Evolutionary conservation across 2,888 invertebrate genomes (phyloP).

Genomic region (Phragmatobia fuliginosa): DNA sequence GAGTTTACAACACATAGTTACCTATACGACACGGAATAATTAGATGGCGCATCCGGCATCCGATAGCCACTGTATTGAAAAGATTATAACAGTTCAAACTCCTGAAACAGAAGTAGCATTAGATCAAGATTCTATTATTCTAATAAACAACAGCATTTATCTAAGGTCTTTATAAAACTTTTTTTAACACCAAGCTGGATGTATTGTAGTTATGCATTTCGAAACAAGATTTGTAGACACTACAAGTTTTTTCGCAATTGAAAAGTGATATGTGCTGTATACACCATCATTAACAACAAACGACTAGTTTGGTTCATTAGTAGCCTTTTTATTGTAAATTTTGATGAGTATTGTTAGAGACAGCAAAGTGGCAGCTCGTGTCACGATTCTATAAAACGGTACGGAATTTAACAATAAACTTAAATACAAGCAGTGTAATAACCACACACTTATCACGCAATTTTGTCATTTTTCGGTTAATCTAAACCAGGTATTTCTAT

Average conservation of each 20-base stretch:
- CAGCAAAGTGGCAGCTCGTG: slow-evolving; percentile 65
- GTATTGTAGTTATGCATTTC: background rate
- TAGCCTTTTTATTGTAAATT: slow-evolving; percentile 61
- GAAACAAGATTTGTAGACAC: background rate
- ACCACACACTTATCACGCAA: background rate
- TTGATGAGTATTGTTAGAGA: slow-evolving; percentile 72
- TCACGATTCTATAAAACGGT: slow-evolving; percentile 62
- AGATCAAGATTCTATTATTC: background rate
- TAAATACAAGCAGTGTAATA: background rate
- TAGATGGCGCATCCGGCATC: background rate
- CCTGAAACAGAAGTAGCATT: background rate
- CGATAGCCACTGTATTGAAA: background rate
- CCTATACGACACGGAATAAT: background rate
- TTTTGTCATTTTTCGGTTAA: slow-evolving; percentile 19
- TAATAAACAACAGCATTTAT: background rate
- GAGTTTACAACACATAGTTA: background rate
- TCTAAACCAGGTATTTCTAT: slow-evolving; percentile 13
- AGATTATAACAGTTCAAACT: background rate
- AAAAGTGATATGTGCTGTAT: slow-evolving; percentile 44
- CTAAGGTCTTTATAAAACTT: background rate
- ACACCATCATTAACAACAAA: slow-evolving; percentile 57
- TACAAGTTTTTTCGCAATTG: slow-evolving; percentile 16
- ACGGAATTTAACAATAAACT: slow-evolving; percentile 42
- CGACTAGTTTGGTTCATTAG: slow-evolving; percentile 50
- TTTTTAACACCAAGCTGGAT: background rate